Evolutionary conservation across 2,888 invertebrate genomes (phyloP).

Genomic region (Gandaritis pyraliata): DNA sequence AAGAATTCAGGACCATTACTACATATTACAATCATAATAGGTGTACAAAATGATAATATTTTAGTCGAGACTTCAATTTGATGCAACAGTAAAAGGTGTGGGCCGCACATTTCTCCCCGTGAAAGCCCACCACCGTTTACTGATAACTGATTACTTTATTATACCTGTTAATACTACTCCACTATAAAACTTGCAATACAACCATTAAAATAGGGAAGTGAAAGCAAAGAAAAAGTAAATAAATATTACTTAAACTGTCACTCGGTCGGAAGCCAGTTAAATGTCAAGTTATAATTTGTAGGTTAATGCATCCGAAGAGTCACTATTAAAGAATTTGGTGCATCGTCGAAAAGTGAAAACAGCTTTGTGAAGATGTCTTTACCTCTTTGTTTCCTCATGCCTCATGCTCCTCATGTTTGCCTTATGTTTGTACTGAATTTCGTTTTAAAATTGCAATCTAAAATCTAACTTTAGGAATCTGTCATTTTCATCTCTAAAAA

Average conservation of each 20-base stretch:
- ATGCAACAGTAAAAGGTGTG: slow-evolving; percentile 10
- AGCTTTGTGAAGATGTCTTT: slow-evolving; percentile 7
- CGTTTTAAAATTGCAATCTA: background rate
- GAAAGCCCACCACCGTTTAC: slow-evolving; percentile 23
- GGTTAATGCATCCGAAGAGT: slow-evolving; percentile 41
- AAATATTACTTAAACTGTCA: slow-evolving; percentile 42
- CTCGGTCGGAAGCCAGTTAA: slow-evolving; percentile 39
- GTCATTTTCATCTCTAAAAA: too few species aligned
- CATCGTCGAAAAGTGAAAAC: slow-evolving; percentile 25
- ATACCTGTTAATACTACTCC: slow-evolving; percentile 18
- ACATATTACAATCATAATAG: too few species aligned
- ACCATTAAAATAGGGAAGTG: slow-evolving; percentile 41
- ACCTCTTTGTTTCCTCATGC: too few species aligned
- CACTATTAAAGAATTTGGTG: slow-evolving; percentile 33
- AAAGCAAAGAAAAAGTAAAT: slow-evolving; percentile 42
- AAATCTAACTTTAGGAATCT: background rate
- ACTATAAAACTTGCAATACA: slow-evolving; percentile 24
- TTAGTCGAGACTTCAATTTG: background rate
- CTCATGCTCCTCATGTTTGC: background rate
- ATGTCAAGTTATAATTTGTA: slow-evolving; percentile 40
- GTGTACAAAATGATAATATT: background rate
- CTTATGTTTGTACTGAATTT: background rate
- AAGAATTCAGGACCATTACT: too few species aligned
- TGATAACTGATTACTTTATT: slow-evolving; percentile 23
- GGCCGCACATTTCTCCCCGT: slow-evolving; percentile 15